A percentile compares a stretch with the other conserved stretches of the same genome.
These are phyloP conservation scores for Cherax quadricarinatus DNA, from an alignment of 1,140 invertebrate species.

Conservation along the genomic window DNA sequence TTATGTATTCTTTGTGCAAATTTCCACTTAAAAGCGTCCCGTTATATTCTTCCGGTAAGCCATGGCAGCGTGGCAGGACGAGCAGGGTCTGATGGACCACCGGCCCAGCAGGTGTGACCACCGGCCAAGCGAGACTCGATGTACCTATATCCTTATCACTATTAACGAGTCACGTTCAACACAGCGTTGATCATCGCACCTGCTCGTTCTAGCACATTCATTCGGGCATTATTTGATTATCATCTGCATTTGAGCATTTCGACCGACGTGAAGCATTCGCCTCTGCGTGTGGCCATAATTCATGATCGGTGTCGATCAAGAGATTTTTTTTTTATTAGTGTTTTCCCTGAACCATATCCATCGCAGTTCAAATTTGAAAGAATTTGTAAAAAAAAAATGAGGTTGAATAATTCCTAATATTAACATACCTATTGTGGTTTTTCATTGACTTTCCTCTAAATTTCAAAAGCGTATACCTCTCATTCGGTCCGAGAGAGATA, in stretches of 20 bases:
- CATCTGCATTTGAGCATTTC: slow-evolving; percentile 52
- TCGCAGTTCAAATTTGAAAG: no score
- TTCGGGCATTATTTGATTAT: slow-evolving; percentile 40
- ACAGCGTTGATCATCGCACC: neutral
- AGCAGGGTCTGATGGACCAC: neutral
- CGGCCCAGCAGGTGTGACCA: no score
- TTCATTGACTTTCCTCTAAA: no score
- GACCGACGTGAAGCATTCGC: neutral
- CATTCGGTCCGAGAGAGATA: no score
- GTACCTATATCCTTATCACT: neutral
- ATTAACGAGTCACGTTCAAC: neutral
- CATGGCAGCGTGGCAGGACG: neutral
- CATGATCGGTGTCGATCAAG: neutral
- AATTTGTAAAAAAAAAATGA: no score
- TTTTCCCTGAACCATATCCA: neutral
- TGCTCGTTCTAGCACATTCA: neutral
- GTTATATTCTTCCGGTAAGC: neutral
- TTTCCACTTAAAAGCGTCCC: neutral
- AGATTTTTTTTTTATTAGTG: neutral
- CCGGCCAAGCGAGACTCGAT: no score
- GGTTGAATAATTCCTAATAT: no score
- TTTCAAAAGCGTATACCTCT: no score
- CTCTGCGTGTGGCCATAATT: neutral
- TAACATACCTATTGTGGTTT: no score
- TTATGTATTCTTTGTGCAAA: neutral